Base-by-base conservation (phyloP, 2,888 invertebrate genomes). In the Brenthis hecate region DNA sequence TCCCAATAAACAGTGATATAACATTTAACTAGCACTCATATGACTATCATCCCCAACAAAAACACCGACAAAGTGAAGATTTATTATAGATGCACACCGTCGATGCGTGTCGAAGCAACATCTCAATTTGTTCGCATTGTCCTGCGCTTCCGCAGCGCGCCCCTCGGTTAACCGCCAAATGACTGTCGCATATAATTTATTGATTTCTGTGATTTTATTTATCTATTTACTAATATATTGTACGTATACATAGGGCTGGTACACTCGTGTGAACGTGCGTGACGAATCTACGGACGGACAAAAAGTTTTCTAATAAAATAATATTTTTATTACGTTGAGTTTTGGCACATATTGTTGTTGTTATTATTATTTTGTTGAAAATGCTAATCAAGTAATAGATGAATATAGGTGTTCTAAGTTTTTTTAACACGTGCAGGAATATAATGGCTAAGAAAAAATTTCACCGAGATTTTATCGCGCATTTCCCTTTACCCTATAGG, bases 91-190 rank as follows among this genome's bases (percentile, higher is more conserved):
- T 62, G 57, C 68, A 67, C 64, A 71, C 63, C 66, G 80, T 76
- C 83, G 81, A 83, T 84, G 88, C 87, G 86, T 88, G 79, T 78
- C 87, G 82, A 88, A 86, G 83, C 78, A 84, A 90, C 85, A 81
- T 88, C 87, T 90, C 91, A 91, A 91, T 91, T 91, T 91, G 83
- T 78, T 72, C 72, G 79, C 77, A 91, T 91, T 91, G 91, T 91
- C 82, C 65, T 73, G 58, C 66, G 63, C 51, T 77, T 82, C 81
- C 82, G 76, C 75, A 75, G 61, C 48, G 60, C 77, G 79, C 79
- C 79, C 78, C 75, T 73, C 67, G 66, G 62, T 64, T 67, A 63
- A 66, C 50, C 68, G 66, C 66, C 62, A 66, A 64, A 68, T 68
- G 70, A 68, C 56, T 57, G 56, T 71, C 65, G 61, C 71, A 32